Conservation (phyloP, 2,888 invertebrate genomes). For the Drosophila cyrtoloma region DNA sequence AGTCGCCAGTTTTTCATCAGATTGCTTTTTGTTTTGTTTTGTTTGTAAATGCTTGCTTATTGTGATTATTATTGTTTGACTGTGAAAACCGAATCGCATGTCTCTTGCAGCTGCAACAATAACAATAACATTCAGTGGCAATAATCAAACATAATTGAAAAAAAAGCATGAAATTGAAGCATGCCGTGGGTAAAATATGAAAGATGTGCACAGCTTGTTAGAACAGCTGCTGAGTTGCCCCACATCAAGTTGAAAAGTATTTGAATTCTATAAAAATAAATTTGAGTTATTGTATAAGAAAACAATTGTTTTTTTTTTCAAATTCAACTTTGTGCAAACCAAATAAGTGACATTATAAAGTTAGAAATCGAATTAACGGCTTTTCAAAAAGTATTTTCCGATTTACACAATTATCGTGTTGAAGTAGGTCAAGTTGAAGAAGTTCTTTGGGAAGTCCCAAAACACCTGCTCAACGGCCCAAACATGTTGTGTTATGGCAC, state of each 20-base stretch:
- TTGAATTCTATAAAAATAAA: neutral
- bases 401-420: neutral
- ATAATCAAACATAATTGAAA: conserved; percentile 52
- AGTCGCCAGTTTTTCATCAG: conserved; percentile 45
- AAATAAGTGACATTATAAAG: neutral
- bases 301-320: neutral
- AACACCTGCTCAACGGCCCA: neutral
- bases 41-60: conserved; percentile 27
- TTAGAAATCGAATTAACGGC: neutral
- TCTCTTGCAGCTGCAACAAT: conserved; percentile 45
- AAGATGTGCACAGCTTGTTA: neutral
- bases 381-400: neutral
- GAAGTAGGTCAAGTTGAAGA: conserved; percentile 3
- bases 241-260: too few relatives aligned
- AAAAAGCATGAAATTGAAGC: conserved; percentile 50
- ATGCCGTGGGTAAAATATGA: conserved; percentile 14
- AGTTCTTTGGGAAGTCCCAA: neutral
- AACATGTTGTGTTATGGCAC: neutral
- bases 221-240: neutral
- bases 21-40: neutral
- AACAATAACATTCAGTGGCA: conserved; percentile 37
- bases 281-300: neutral
- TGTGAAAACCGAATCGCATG: conserved; percentile 46
- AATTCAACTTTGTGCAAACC: neutral
- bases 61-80: conserved; percentile 26